A percentile compares a stretch with the other conserved stretches of the same genome.
These are phyloP conservation scores for Bimastos eiseni DNA, from an alignment of 2,888 invertebrate genomes.

Conservation along the genomic window DNA sequence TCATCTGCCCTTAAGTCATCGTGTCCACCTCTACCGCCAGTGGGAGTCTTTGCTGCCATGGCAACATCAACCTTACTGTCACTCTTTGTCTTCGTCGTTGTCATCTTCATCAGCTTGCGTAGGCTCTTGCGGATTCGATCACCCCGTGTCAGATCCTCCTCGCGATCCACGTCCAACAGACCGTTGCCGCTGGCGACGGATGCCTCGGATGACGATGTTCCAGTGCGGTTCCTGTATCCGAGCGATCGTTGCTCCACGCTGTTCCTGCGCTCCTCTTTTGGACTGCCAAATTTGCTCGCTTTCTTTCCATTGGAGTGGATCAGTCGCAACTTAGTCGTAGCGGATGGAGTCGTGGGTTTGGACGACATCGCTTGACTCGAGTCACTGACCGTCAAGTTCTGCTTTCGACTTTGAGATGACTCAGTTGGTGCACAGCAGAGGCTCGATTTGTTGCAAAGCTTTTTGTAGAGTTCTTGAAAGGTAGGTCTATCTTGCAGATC, in stretches of 20 bases:
- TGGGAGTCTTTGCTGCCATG: not conserved
- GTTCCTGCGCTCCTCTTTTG: not conserved
- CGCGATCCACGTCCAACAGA: not conserved
- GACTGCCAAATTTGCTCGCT: not conserved
- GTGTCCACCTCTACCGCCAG: not conserved
- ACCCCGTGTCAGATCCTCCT: slow-evolving; percentile 41
- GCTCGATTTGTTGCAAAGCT: slow-evolving; percentile 45
- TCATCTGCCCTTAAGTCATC: not conserved
- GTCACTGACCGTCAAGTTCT: not conserved
- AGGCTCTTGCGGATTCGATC: slow-evolving; percentile 45
- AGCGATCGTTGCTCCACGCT: not conserved
- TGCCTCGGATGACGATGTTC: slow-evolving; percentile 22
- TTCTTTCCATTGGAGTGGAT: not conserved
- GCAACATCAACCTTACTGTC: not conserved
- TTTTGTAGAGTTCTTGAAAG: slow-evolving; percentile 41
- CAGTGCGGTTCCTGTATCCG: not conserved
- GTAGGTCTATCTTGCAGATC: slow-evolving; percentile 42
- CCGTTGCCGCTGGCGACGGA: slow-evolving; percentile 18
- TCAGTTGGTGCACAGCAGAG: slow-evolving; percentile 39
- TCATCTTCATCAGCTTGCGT: slow-evolving; percentile 41
- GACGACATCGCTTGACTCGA: not conserved
- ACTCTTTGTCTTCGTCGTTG: not conserved
- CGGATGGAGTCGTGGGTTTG: not conserved
- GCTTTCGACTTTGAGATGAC: not conserved
- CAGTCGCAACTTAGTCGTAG: not conserved